Evolutionary conservation across 2,888 invertebrate species (phyloP).

Genomic region (Megalurothrips usitatus): DNA sequence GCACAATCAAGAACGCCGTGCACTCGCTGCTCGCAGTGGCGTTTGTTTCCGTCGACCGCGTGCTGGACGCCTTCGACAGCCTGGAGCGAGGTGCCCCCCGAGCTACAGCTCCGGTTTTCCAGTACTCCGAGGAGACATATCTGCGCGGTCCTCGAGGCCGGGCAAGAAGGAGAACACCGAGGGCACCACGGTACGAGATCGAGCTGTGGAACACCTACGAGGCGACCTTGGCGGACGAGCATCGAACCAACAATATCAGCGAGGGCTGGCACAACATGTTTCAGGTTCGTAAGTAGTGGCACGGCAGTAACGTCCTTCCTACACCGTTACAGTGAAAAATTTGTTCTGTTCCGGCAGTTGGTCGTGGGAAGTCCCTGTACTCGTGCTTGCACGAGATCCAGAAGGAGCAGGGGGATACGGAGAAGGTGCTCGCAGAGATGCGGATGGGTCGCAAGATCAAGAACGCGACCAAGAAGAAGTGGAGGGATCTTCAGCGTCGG

Average conservation of each 20-base stretch:
- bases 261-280: slow-evolving; percentile 28
- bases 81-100: background rate
- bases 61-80: background rate
- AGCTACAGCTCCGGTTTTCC: background rate
- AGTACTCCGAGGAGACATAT: background rate
- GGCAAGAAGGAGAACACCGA: background rate
- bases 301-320: background rate
- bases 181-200: background rate
- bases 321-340: background rate
- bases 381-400: background rate
- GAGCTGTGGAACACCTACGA: background rate
- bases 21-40: background rate
- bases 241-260: slow-evolving; percentile 19
- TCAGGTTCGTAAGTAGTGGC: background rate
- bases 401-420: slow-evolving; percentile 25
- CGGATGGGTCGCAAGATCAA: too few species aligned
- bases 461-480: background rate
- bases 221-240: background rate
- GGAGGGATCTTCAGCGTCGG: background rate
- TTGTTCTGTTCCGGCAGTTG: background rate
- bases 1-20: background rate
- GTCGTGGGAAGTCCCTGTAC: background rate
- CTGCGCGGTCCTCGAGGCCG: background rate
- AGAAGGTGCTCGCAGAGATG: background rate
- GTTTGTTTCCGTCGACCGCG: background rate